Base-by-base conservation (phyloP, 2,113 vertebrate species). In the Rattus norvegicus region DNA sequence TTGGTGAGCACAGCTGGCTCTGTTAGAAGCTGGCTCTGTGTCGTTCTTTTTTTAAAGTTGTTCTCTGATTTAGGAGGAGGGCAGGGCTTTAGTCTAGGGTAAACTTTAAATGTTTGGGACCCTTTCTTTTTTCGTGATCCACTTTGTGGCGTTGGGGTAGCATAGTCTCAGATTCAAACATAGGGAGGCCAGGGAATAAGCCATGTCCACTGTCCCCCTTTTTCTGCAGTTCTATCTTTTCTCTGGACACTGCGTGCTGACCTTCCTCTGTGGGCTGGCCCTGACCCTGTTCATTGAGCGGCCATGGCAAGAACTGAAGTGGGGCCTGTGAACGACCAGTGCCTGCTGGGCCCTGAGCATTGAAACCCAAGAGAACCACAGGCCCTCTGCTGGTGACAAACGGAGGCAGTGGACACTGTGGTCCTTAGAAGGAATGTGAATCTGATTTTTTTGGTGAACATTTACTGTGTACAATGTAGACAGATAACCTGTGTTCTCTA, bases 171-270 rank as follows among this genome's bases (percentile, higher is more conserved):
- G 11, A 24, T 19, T 24, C 49, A 30, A 28, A n/a, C 49, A 9
- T 3, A 0, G 0, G 10, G 61, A 5, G 11, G 9, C 16, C 33
- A 2, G 19, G 49, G 3, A 69, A 26, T 73, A 77, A 72, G 11
- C 7, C 36, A 10, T 43, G 43, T 26, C 22, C 36, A 1, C 67
- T 47, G 8, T 77, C 19, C n/a, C 89, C 3, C 22, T 94, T 94
- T 88, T 63, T 67, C 63, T 88, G 20, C 93, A 99, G 99, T 98
- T 99, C 95, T 99, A 99, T 96, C 98, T 99, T 90, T 99, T 99
- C 97, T 92, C 98, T 1, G 99, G 99, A 89, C 98, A 99, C 95
- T 96, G 98, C 79, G 90, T 98, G 54, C 93, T 99, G 96, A 98
- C 99, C 1, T 36, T 99, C 72, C 26, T 96, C 89, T 59, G 94